These are phyloP conservation scores for Craniophora ligustri DNA, from an alignment of 2,888 invertebrate species.

Conservation along the genomic window DNA sequence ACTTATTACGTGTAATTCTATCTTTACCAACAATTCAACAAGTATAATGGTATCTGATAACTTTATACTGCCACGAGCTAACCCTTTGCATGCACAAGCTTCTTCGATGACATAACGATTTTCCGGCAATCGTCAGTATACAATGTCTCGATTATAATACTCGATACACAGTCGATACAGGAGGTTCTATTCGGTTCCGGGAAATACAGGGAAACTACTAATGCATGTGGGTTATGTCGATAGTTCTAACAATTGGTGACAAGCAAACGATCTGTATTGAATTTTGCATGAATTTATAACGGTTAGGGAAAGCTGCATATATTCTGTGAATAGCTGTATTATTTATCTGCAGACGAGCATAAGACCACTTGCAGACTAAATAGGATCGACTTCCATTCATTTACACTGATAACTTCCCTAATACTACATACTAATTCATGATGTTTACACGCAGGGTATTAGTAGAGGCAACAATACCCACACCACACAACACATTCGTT, in stretches of 20 bases:
- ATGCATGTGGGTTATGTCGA: conserved; percentile 38
- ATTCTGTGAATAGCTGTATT: conserved; percentile 1
- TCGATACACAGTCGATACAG: neutral
- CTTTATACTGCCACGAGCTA: neutral
- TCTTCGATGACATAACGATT: neutral
- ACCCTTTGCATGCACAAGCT: neutral
- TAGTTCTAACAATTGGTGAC: conserved; percentile 37
- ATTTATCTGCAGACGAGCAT: too few relatives aligned
- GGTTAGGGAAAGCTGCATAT: conserved; percentile 16
- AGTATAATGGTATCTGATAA: too few relatives aligned
- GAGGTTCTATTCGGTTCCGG: conserved; percentile 1
- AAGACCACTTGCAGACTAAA: too few relatives aligned
- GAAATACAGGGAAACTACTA: conserved; percentile 21
- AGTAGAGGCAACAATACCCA: too few relatives aligned
- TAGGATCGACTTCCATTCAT: too few relatives aligned
- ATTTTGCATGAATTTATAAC: conserved; percentile 22
- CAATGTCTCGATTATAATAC: neutral
- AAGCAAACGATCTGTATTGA: conserved; percentile 23
- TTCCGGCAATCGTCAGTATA: too few relatives aligned
- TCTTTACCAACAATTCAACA: too few relatives aligned
- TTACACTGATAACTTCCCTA: too few relatives aligned
- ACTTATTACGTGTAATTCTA: too few relatives aligned
- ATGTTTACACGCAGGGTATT: too few relatives aligned
- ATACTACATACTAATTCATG: too few relatives aligned
- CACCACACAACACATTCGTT: too few relatives aligned